phyloP scores from a whole-genome alignment of 1,140 invertebrate genomes.

The Euura saliciscinereae region DNA sequence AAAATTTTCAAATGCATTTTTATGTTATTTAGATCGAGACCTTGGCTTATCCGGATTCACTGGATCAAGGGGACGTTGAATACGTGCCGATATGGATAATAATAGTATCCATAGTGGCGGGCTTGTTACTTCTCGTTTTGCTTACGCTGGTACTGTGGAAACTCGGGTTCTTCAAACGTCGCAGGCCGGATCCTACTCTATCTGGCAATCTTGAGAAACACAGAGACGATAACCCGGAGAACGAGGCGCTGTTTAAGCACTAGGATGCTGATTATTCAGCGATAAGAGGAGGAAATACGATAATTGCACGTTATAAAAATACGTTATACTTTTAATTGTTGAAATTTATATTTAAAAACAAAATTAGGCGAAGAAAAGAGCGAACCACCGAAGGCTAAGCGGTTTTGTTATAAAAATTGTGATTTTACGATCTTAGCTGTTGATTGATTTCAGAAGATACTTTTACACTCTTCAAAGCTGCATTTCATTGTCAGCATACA shows the following conservation, averaged over 20 bases:
- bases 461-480: background rate
- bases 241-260: slow-evolving; percentile 55
- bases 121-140: slow-evolving; percentile 78
- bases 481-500: background rate
- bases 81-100: slow-evolving; percentile 84
- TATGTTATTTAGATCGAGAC: slow-evolving; percentile 73
- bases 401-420: background rate
- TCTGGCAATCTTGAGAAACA: slow-evolving; percentile 84
- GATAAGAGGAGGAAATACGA: background rate
- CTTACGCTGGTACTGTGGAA: slow-evolving; percentile 82
- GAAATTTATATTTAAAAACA: background rate
- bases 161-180: slow-evolving; percentile 88
- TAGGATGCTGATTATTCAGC: slow-evolving; percentile 24
- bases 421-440: background rate
- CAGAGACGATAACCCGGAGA: slow-evolving; percentile 66
- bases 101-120: slow-evolving; percentile 77
- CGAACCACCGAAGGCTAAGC: background rate
- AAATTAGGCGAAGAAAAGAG: background rate
- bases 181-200: slow-evolving; percentile 78
- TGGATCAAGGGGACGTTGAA: slow-evolving; percentile 69
- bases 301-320: background rate
- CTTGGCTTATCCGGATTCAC: slow-evolving; percentile 77
- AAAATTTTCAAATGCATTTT: slow-evolving; percentile 25
- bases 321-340: background rate
- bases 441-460: background rate